Base-by-base conservation (phyloP, 2,113 vertebrate species). In the Scolopax mira region DNA sequence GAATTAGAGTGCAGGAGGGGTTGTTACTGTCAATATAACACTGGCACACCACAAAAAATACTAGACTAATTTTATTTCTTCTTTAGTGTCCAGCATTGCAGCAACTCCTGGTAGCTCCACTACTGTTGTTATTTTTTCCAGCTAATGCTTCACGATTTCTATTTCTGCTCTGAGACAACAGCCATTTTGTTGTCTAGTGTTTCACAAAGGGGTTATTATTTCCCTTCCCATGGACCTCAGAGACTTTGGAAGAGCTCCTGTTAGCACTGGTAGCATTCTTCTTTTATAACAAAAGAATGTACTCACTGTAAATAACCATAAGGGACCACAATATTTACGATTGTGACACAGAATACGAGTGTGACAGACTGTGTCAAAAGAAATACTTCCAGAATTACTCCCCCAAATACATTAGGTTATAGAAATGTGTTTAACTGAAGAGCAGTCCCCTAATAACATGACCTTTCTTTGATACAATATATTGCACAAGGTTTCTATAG, bases 181-280 rank as follows among this genome's bases (percentile, higher is more conserved):
- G 89, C 42, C 89, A 97, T 93, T 92, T 97, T 90, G 89, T 81
- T 89, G 89, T 93, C 90, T 95, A 86, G 44, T 61, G 52, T 95
- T 96, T 92, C 96, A 97, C 82, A 97, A 95, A 94, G 69, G 79
- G 88, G 79, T 90, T 93, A 90, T 94, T 96, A 95, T 94, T 92
- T 71, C 90, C 82, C 51, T 95, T 87, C 73, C 33, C 2, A 3
- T 46, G 54, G 74, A 88, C 96, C 85, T 89, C 87, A 89, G 1
- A 90, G 88, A 84, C 79, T 93, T 69, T 91, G 79, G 85, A 96
- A 84, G 65, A 93, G 93, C 70, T 90, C 55, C 85, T 88, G 41
- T 44, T 75, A 75, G 92, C 77, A 90, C 57, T 69, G 62, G 49
- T 41, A 72, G 86, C 73, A 58, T 81, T 86, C 65, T 73, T 88